phyloP scores from a whole-genome alignment of 2,888 invertebrate genomes.

The Trissoscelio sp. region DNA sequence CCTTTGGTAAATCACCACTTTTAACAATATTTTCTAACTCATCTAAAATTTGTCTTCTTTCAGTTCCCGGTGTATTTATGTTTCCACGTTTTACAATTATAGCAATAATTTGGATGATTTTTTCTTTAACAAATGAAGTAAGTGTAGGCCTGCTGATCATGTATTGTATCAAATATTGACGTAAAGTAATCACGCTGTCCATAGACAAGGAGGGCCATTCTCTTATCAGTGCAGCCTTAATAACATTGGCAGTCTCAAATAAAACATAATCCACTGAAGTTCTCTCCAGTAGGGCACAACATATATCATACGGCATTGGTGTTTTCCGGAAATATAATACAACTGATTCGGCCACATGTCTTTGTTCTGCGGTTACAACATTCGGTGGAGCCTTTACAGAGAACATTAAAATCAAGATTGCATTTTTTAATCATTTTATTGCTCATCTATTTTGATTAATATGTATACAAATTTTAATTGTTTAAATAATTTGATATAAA shows the following conservation, averaged over 20 bases:
- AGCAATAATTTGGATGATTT: conserved; percentile 90
- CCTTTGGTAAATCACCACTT: conserved; percentile 87
- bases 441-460: too few relatives aligned
- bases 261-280: conserved; percentile 91
- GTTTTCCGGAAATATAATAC: conserved; percentile 93
- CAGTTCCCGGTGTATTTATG: conserved; percentile 89
- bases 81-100: conserved; percentile 94
- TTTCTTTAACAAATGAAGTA: conserved; percentile 91
- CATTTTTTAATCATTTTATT: too few relatives aligned
- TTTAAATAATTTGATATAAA: too few relatives aligned
- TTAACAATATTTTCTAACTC: conserved; percentile 91
- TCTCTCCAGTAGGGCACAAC: conserved; percentile 91
- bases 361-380: conserved; percentile 90
- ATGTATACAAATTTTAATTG: too few relatives aligned
- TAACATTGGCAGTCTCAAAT: conserved; percentile 93
- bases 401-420: conserved; percentile 41
- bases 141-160: conserved; percentile 87
- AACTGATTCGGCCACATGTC: conserved; percentile 91
- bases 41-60: conserved; percentile 87
- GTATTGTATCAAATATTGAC: conserved; percentile 92
- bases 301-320: conserved; percentile 91
- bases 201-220: conserved; percentile 92
- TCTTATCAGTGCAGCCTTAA: conserved; percentile 92
- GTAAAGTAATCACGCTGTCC: conserved; percentile 88
- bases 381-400: conserved; percentile 86